These are phyloP conservation scores for Thamnophis elegans DNA, from an alignment of 2,797 vertebrate genomes.

Conservation along the genomic window DNA sequence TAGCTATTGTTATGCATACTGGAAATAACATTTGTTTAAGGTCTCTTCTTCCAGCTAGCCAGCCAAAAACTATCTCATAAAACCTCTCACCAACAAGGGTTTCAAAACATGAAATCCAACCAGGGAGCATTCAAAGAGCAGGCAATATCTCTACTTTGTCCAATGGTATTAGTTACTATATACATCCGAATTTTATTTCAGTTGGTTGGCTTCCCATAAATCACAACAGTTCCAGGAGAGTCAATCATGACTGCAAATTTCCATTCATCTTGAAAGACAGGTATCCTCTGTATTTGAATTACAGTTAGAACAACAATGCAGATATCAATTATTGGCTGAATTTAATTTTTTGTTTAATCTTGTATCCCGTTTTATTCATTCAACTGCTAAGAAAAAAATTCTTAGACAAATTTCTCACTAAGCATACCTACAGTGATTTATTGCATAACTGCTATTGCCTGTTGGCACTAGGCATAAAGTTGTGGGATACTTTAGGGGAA, in stretches of 20 bases:
- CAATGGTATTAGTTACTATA: conserved; percentile 35
- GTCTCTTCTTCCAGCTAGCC: conserved; percentile 30
- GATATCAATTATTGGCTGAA: conserved; percentile 33
- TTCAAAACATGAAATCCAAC: conserved; percentile 39
- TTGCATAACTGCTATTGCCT: conserved; percentile 22
- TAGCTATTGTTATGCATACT: conserved; percentile 19
- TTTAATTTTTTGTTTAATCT: conserved; percentile 9
- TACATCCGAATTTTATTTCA: conserved; percentile 26
- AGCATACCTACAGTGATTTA: conserved; percentile 20
- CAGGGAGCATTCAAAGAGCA: neutral
- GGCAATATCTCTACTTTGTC: conserved; percentile 22
- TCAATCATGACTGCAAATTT: conserved; percentile 32
- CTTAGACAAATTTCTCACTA: conserved; percentile 2
- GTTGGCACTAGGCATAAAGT: conserved; percentile 20
- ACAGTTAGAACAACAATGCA: conserved; percentile 21
- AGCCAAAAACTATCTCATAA: conserved; percentile 28
- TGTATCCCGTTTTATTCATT: conserved; percentile 28
- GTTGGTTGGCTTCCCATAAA: conserved; percentile 35
- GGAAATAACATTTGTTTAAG: conserved; percentile 20
- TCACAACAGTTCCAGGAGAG: conserved; percentile 27
- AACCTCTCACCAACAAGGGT: neutral
- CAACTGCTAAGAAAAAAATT: conserved; percentile 33
- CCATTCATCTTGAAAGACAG: conserved; percentile 22
- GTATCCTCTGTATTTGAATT: neutral
- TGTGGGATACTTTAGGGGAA: conserved; percentile 14